Evolutionary conservation across 2,113 vertebrate genomes (phyloP).

Genomic region (Rhinichthys klamathensis): DNA sequence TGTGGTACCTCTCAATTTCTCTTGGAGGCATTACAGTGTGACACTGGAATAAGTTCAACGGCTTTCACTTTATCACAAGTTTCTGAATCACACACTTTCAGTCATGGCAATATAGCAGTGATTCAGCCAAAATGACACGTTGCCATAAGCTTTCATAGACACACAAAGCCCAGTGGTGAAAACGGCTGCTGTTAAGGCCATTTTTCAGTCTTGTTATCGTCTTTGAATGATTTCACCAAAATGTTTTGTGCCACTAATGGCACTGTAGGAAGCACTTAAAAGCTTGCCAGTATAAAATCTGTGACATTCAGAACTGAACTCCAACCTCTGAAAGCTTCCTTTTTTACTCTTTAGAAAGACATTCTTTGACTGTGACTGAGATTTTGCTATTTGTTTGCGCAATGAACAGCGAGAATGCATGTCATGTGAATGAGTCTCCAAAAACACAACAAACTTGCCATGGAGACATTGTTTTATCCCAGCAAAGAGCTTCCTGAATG

Average conservation of each 20-base stretch:
- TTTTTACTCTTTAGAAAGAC: conserved; percentile 9
- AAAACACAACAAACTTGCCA: background rate
- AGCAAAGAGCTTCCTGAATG: background rate
- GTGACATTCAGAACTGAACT: conserved; percentile 66
- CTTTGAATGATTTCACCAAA: conserved; percentile 69
- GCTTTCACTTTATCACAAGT: conserved; percentile 37
- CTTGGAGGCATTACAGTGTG: conserved; percentile 29
- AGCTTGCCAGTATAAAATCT: conserved; percentile 67
- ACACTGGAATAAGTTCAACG: conserved; percentile 10
- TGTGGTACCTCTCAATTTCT: conserved; percentile 28
- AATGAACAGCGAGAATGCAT: conserved; percentile 36
- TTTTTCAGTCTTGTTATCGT: conserved; percentile 63
- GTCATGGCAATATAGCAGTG: conserved; percentile 41
- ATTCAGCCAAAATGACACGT: conserved; percentile 50
- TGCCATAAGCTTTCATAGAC: conserved; percentile 41
- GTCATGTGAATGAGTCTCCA: background rate
- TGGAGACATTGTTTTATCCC: background rate
- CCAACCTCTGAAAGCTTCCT: conserved; percentile 60
- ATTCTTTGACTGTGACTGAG: background rate
- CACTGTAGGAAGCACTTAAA: conserved; percentile 73
- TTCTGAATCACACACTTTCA: conserved; percentile 45
- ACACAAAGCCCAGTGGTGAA: conserved; percentile 50
- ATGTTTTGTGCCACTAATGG: conserved; percentile 74
- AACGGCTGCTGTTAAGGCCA: conserved; percentile 60
- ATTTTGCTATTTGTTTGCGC: conserved; percentile 8